Conservation (phyloP, 1,140 invertebrate species). For the Leucophenga varia region DNA sequence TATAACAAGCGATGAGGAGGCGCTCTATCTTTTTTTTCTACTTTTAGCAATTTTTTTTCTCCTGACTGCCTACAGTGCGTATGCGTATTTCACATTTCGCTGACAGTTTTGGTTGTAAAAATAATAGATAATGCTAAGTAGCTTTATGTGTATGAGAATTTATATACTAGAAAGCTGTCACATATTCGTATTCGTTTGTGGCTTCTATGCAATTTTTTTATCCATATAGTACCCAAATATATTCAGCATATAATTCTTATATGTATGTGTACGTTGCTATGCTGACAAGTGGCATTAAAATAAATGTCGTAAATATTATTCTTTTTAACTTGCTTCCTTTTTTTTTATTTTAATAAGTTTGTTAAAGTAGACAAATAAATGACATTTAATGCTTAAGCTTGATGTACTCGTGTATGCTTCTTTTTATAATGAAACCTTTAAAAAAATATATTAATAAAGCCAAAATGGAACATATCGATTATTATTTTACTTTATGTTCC, state of each 20-base stretch:
- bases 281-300: conserved; percentile 49
- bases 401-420: not conserved
- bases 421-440: not conserved
- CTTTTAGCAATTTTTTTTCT: too few relatives aligned
- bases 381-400: too few relatives aligned
- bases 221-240: conserved; percentile 9
- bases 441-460: conserved; percentile 32
- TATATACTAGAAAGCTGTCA: too few relatives aligned
- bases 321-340: conserved; percentile 5
- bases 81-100: conserved; percentile 16
- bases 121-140: too few relatives aligned
- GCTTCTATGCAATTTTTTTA: conserved; percentile 17
- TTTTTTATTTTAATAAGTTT: too few relatives aligned
- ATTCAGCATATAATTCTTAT: conserved; percentile 31
- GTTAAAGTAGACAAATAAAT: too few relatives aligned
- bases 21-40: too few relatives aligned
- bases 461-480: conserved; percentile 8
- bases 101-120: too few relatives aligned
- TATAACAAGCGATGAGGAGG: conserved; percentile 16
- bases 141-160: too few relatives aligned
- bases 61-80: conserved; percentile 11
- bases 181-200: not conserved
- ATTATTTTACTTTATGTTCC: conserved; percentile 5
- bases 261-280: conserved; percentile 14
- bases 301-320: conserved; percentile 49